Percentiles rank a stretch among this genome's conserved stretches.
Evolutionary conservation across 2,113 vertebrate genomes (phyloP).

Genomic region (Pteruthius melanotis): DNA sequence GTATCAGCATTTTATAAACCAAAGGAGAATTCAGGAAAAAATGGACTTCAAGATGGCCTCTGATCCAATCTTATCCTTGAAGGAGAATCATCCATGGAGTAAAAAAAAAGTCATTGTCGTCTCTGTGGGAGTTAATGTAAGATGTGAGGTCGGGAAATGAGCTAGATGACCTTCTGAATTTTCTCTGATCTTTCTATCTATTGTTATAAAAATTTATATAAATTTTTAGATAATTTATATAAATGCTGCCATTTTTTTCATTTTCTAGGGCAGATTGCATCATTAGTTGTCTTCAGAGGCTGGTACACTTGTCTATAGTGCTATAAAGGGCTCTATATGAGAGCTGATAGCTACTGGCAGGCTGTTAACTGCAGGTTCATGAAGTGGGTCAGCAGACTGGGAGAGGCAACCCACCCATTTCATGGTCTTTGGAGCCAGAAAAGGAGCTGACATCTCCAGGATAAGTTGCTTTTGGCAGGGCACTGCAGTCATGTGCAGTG

Average conservation of each 20-base stretch:
- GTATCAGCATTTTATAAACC: neutral
- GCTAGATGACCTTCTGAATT: neutral
- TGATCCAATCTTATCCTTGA: neutral
- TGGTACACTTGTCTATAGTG: fast-evolving
- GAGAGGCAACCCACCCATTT: neutral
- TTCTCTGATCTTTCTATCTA: neutral
- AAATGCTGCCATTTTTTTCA: neutral
- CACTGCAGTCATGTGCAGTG: neutral
- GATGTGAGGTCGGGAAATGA: neutral
- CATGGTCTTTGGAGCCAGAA: neutral
- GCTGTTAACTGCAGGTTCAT: neutral
- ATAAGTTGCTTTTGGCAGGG: neutral
- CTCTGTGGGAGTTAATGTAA: neutral
- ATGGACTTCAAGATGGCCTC: neutral
- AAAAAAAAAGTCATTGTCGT: neutral
- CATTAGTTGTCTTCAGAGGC: neutral
- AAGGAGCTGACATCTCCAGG: neutral
- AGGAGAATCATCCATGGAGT: neutral
- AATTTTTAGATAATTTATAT: neutral
- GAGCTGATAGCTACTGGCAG: neutral
- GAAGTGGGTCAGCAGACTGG: neutral
- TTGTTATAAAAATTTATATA: neutral
- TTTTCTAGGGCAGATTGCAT: neutral
- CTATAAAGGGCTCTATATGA: neutral
- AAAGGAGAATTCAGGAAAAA: neutral